Evolutionary conservation across 2,888 invertebrate species (phyloP).

Genomic region (Entomobrya multifasciata): DNA sequence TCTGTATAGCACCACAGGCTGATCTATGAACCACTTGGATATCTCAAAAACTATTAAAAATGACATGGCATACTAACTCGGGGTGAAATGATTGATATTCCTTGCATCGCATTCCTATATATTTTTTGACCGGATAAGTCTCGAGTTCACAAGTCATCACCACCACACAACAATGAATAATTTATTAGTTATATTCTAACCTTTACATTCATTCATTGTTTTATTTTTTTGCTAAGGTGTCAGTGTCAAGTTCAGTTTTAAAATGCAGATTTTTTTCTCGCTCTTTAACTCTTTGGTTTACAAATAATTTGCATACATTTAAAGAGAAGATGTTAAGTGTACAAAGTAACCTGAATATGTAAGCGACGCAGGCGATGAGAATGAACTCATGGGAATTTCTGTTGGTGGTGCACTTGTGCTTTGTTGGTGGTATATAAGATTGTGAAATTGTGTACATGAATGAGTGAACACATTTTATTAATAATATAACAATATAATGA

Average conservation of each 20-base stretch:
- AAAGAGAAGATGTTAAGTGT: no score
- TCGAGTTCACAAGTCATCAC: not conserved
- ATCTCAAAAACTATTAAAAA: not conserved
- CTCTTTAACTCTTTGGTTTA: not conserved
- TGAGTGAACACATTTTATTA: constrained; percentile 24
- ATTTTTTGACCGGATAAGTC: not conserved
- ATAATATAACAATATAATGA: not conserved
- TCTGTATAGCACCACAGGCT: not conserved
- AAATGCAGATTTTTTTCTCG: no score
- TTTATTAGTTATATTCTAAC: not conserved
- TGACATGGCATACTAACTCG: not conserved
- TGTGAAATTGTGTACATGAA: not conserved
- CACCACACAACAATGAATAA: not conserved
- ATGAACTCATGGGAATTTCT: constrained; percentile 59
- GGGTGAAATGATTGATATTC: not conserved
- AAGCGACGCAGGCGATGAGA: constrained; percentile 14
- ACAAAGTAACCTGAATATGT: no score
- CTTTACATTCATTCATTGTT: no score
- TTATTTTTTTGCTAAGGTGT: not conserved
- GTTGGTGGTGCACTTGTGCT: not conserved
- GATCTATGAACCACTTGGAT: not conserved
- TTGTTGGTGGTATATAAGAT: not conserved
- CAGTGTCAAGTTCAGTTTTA: constrained; percentile 30
- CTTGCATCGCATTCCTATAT: not conserved
- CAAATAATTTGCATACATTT: constrained; percentile 34